A percentile compares a stretch with the other conserved stretches of the same genome.
Evolutionary conservation across 2,888 invertebrate genomes (phyloP).

Genomic region (Caenorhabditis afra): DNA sequence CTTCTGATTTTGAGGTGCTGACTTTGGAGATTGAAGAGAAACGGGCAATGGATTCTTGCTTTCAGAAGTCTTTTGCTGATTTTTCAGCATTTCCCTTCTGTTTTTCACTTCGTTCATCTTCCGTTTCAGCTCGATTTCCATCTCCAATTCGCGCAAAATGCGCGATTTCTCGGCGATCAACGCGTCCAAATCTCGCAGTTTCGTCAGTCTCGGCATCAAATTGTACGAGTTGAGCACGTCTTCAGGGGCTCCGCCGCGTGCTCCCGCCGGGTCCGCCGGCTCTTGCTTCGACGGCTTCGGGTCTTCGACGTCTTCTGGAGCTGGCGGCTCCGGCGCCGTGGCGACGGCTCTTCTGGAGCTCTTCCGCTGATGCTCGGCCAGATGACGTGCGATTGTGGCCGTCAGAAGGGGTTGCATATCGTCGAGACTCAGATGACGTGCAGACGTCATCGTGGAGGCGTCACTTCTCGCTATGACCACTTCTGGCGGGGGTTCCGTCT

Average conservation of each 20-base stretch:
- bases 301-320: constrained; percentile 5
- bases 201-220: constrained; percentile 32
- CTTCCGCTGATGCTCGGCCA: constrained; percentile 6
- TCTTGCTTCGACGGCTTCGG: constrained; percentile 13
- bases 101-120: constrained; percentile 23
- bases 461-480: not conserved
- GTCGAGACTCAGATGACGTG: constrained; percentile 2
- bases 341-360: too few relatives aligned
- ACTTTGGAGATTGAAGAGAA: too few relatives aligned
- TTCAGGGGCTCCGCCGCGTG: not conserved
- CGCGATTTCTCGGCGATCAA: constrained; percentile 24
- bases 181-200: constrained; percentile 41
- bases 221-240: constrained; percentile 16
- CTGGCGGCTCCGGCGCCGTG: not conserved
- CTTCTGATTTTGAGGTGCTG: too few relatives aligned
- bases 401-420: constrained; percentile 16
- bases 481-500: constrained; percentile 7
- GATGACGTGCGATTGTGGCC: constrained; percentile 15
- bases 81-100: not conserved
- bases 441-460: constrained; percentile 15
- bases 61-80: not conserved
- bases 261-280: too few relatives aligned
- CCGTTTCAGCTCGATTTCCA: constrained; percentile 27
- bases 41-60: too few relatives aligned
- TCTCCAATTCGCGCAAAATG: constrained; percentile 16